Conservation (phyloP, 2,888 invertebrate genomes). For the Acronicta aceris region DNA sequence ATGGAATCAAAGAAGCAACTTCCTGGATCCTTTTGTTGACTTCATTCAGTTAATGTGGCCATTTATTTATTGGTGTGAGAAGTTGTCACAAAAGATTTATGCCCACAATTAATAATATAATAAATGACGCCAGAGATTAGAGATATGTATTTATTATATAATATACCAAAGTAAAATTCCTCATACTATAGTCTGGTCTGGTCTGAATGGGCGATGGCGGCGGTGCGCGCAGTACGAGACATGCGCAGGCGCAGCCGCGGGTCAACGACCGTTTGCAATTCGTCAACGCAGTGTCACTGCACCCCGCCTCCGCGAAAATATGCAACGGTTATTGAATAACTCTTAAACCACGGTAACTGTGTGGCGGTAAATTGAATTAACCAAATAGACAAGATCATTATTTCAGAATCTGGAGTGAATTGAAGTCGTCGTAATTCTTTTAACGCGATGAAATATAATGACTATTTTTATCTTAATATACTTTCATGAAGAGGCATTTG, state of each 20-base stretch:
- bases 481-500: too few species aligned
- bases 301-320: conserved; percentile 46
- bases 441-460: too few species aligned
- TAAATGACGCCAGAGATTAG: too few species aligned
- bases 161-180: not conserved
- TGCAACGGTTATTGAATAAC: conserved; percentile 27
- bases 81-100: too few species aligned
- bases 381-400: not conserved
- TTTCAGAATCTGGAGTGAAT: not conserved
- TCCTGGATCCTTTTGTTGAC: too few species aligned
- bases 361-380: not conserved
- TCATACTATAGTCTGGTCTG: conserved; percentile 15
- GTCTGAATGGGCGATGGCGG: conserved; percentile 46
- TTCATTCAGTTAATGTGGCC: too few species aligned
- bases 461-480: too few species aligned
- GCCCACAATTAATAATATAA: too few species aligned
- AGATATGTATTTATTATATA: too few species aligned
- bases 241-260: conserved; percentile 48
- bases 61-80: too few species aligned
- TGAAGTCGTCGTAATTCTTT: too few species aligned
- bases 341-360: conserved; percentile 2
- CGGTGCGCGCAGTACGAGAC: conserved; percentile 17
- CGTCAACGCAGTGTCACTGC: conserved; percentile 59
- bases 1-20: too few species aligned
- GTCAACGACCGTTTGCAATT: conserved; percentile 60